Percentiles rank a stretch among this genome's conserved stretches.
These are phyloP conservation scores for Nephrotoma guestfalica DNA, from an alignment of 2,888 invertebrate genomes.

Conservation along the genomic window DNA sequence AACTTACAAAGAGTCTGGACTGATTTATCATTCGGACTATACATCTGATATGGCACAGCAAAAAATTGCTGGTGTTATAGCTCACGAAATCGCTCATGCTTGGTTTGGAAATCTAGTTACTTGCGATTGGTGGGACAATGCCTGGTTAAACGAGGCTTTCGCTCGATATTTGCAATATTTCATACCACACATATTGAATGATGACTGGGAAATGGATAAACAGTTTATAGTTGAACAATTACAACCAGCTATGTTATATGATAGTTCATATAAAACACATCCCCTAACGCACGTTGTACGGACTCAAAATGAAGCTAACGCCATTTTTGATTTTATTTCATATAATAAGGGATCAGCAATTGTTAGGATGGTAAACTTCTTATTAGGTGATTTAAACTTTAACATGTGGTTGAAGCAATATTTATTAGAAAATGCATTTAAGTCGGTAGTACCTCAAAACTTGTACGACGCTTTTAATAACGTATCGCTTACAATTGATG, in stretches of 20 bases:
- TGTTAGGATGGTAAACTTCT: conserved; percentile 53
- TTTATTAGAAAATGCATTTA: conserved; percentile 33
- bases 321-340: conserved; percentile 49
- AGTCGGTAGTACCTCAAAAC: conserved; percentile 16
- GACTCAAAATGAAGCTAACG: conserved; percentile 40
- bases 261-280: conserved; percentile 40
- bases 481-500: background rate
- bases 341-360: conserved; percentile 52
- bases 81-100: conserved; percentile 43
- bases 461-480: conserved; percentile 18
- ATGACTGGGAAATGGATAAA: conserved; percentile 45
- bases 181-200: conserved; percentile 39
- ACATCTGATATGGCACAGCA: conserved; percentile 44
- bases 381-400: conserved; percentile 39
- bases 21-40: conserved; percentile 46
- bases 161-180: conserved; percentile 58
- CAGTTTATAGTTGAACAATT: conserved; percentile 58
- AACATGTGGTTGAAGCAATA: conserved; percentile 40
- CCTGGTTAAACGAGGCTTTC: conserved; percentile 51
- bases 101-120: conserved; percentile 50
- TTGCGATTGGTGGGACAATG: conserved; percentile 39
- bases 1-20: conserved; percentile 57
- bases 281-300: conserved; percentile 41
- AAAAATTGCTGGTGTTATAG: conserved; percentile 41
- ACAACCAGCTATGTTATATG: conserved; percentile 44